Percentiles rank a stretch among this genome's conserved stretches.
These are phyloP conservation scores for Formicarius rufipectus DNA, from an alignment of 2,113 vertebrate species.

Conservation along the genomic window DNA sequence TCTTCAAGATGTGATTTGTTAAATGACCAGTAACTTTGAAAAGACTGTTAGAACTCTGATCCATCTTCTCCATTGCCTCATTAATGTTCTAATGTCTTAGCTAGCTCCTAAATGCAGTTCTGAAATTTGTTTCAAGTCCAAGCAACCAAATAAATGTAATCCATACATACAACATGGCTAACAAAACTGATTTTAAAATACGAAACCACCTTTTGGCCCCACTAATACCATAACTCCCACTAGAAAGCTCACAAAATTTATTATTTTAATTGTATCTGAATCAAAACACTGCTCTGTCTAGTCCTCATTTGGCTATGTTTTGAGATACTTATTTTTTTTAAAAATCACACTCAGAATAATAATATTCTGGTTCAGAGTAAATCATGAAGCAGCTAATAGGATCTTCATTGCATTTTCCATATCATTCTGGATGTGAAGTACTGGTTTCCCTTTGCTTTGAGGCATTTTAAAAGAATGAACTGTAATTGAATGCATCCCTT, in stretches of 20 bases:
- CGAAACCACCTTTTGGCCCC: neutral
- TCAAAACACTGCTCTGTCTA: neutral
- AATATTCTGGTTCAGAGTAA: neutral
- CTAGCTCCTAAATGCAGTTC: neutral
- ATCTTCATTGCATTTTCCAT: neutral
- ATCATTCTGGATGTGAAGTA: neutral
- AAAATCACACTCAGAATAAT: neutral
- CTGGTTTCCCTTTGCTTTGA: neutral
- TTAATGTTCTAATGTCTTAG: neutral
- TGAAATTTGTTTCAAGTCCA: neutral
- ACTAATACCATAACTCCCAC: neutral
- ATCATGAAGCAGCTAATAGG: neutral
- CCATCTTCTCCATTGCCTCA: neutral
- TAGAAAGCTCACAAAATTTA: neutral
- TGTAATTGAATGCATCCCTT: neutral
- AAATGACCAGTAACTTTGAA: neutral
- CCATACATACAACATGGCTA: neutral
- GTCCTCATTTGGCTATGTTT: neutral
- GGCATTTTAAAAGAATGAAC: neutral
- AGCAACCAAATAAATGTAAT: neutral
- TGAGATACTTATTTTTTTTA: neutral
- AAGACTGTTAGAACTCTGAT: neutral
- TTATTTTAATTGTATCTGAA: neutral
- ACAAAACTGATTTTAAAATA: neutral
- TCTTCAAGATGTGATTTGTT: neutral